phyloP scores from a whole-genome alignment of 2,888 invertebrate genomes.

The Drosophila siamana region DNA sequence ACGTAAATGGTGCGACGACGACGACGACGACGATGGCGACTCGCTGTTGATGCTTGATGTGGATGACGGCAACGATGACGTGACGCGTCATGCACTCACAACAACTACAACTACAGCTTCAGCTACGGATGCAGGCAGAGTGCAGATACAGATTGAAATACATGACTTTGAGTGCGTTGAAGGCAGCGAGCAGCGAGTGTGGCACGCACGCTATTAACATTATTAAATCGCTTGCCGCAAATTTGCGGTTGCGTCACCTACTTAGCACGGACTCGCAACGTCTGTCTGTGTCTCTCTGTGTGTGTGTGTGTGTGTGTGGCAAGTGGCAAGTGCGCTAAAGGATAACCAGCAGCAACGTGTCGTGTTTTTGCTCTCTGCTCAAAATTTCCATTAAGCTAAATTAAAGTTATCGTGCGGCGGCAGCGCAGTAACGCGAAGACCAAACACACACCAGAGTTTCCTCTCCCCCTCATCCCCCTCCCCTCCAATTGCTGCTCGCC shows the following conservation, averaged over 20 bases:
- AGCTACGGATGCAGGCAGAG: slow-evolving; percentile 2
- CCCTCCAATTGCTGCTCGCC: slow-evolving; percentile 52
- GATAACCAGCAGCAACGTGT: slow-evolving; percentile 40
- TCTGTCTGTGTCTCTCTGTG: not conserved
- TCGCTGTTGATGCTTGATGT: slow-evolving; percentile 34
- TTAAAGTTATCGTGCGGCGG: slow-evolving; percentile 77
- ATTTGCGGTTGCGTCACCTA: slow-evolving; percentile 83
- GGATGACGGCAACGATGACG: slow-evolving; percentile 57
- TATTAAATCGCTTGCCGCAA: slow-evolving; percentile 79
- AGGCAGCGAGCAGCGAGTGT: slow-evolving; percentile 20
- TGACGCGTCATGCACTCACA: slow-evolving; percentile 53
- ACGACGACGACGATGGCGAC: slow-evolving; percentile 9
- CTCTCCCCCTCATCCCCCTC: too few relatives aligned
- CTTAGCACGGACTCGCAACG: slow-evolving; percentile 62
- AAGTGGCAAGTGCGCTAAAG: slow-evolving; percentile 46
- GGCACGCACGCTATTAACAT: slow-evolving; percentile 60
- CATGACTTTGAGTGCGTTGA: slow-evolving; percentile 31
- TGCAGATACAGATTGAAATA: slow-evolving; percentile 26
- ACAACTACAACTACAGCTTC: slow-evolving; percentile 10
- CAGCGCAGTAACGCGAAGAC: slow-evolving; percentile 61
- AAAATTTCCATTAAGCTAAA: slow-evolving; percentile 81
- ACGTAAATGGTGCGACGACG: slow-evolving; percentile 66
- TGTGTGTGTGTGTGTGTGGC: slow-evolving; percentile 10
- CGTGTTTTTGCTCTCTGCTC: slow-evolving; percentile 12
- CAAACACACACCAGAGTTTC: too few relatives aligned